phyloP scores from a whole-genome alignment of 2,113 vertebrate genomes.

The Prionailurus bengalensis region DNA sequence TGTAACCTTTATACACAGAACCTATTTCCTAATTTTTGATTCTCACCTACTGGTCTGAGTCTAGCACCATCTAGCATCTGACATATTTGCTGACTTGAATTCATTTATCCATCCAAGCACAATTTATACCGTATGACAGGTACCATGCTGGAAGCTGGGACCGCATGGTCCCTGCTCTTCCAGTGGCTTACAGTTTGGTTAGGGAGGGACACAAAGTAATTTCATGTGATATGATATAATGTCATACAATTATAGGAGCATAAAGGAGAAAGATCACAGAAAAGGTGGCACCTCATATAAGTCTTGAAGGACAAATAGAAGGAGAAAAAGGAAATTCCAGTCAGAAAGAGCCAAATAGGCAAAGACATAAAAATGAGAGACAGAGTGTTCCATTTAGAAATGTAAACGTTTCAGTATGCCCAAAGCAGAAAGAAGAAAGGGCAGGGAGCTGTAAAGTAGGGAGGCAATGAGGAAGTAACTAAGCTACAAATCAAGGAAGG shows the following conservation, averaged over 20 bases:
- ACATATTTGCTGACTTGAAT: background rate
- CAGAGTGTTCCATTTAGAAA: background rate
- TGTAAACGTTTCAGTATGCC: background rate
- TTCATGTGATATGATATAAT: background rate
- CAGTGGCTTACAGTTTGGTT: background rate
- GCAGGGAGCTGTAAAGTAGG: background rate
- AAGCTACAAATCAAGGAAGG: background rate
- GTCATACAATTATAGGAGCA: background rate
- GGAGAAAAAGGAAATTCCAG: background rate
- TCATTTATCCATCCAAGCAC: background rate
- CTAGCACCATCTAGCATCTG: background rate
- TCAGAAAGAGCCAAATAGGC: background rate
- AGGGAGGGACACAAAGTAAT: background rate
- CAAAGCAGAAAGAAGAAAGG: background rate
- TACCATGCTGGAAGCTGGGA: background rate
- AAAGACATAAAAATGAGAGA: background rate
- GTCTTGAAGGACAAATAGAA: background rate
- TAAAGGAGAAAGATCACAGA: background rate
- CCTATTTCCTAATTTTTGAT: slow-evolving; percentile 23
- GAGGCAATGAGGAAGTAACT: background rate
- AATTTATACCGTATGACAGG: background rate
- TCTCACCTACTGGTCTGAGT: background rate
- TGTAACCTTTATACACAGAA: slow-evolving; percentile 39
- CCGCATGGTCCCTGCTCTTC: background rate
- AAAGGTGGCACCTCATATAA: background rate